phyloP scores from a whole-genome alignment of 2,888 invertebrate genomes.

The Ichneumoninae sp. region DNA sequence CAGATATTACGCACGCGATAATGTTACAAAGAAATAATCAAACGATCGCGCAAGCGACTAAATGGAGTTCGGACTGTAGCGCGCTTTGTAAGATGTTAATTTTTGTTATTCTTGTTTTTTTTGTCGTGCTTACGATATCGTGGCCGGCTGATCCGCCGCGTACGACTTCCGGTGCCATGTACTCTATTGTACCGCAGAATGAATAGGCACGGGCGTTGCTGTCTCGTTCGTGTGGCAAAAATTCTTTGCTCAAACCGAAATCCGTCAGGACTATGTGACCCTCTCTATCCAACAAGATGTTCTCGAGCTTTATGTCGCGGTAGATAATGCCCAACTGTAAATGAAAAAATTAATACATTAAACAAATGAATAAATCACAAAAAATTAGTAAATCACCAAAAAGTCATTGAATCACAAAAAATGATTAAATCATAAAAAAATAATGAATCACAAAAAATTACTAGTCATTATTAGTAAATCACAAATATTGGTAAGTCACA shows the following conservation, averaged over 20 bases:
- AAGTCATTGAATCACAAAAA: too few relatives aligned
- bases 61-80: neutral
- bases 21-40: neutral
- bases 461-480: too few relatives aligned
- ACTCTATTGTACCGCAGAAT: conserved; percentile 99
- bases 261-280: conserved; percentile 99
- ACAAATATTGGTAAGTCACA: too few relatives aligned
- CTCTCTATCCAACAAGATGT: conserved; percentile 96
- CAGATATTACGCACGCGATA: neutral
- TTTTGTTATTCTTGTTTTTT: neutral
- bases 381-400: conserved; percentile 5
- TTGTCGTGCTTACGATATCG: conserved; percentile 92
- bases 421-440: conserved; percentile 74
- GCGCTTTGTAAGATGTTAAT: neutral
- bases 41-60: neutral
- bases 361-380: conserved; percentile 33
- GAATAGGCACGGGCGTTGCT: conserved; percentile 95
- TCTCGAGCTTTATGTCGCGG: conserved; percentile 98
- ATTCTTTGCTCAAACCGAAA: conserved; percentile 98
- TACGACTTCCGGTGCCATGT: conserved; percentile 96
- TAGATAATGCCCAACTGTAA: conserved; percentile 98
- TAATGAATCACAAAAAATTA: too few relatives aligned
- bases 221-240: conserved; percentile 89
- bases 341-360: conserved; percentile 52
- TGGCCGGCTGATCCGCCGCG: conserved; percentile 95